Conservation (phyloP, 2,888 invertebrate genomes). For the Troilus luridus region DNA sequence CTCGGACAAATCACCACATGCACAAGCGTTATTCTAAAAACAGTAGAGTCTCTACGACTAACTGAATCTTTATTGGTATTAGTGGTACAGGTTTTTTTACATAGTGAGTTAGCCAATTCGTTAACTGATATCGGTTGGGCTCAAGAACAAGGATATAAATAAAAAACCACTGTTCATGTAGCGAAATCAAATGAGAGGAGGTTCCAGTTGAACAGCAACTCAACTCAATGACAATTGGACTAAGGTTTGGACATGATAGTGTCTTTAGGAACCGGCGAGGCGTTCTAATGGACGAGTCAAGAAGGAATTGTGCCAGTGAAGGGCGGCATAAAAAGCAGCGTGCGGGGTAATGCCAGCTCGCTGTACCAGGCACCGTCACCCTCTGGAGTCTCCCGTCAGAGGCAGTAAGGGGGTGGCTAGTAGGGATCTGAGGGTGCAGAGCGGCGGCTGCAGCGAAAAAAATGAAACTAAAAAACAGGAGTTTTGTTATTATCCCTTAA, state of each 20-base stretch:
- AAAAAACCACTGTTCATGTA: too few relatives aligned
- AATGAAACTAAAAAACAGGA: background rate
- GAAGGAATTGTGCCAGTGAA: background rate
- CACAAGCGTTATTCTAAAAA: too few relatives aligned
- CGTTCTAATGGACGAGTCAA: background rate
- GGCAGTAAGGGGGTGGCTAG: background rate
- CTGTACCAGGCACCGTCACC: background rate
- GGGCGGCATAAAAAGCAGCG: background rate
- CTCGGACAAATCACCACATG: too few relatives aligned
- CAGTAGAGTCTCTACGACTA: too few relatives aligned
- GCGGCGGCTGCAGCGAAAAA: background rate
- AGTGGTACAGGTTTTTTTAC: too few relatives aligned
- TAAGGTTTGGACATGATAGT: background rate
- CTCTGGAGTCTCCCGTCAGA: background rate
- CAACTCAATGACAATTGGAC: background rate
- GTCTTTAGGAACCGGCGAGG: background rate
- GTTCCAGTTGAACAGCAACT: background rate
- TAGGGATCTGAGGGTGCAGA: background rate
- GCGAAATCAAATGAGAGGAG: too few relatives aligned
- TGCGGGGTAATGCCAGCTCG: background rate
- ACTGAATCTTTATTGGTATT: too few relatives aligned
- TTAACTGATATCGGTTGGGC: too few relatives aligned
- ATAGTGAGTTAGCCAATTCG: too few relatives aligned
- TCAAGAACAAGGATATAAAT: too few relatives aligned
- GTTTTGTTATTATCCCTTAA: background rate